A percentile compares a stretch with the other conserved stretches of the same genome.
Conservation (phyloP, 2,888 invertebrate genomes). For the Ommatoiulus sabulosus region DNA sequence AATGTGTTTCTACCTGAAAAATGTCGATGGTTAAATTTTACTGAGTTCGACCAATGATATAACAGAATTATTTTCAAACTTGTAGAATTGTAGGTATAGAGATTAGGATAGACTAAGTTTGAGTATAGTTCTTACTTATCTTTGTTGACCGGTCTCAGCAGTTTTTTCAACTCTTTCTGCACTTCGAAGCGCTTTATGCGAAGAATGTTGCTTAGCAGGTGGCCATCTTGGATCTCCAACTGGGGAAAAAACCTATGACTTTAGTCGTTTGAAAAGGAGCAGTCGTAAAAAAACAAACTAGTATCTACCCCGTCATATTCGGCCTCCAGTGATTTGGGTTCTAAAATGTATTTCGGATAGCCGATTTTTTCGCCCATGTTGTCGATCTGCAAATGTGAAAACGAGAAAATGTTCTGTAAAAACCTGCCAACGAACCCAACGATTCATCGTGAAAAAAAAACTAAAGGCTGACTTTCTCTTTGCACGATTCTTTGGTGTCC, state of each 20-base stretch:
- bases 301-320: constrained; percentile 60
- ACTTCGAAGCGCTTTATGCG: constrained; percentile 81
- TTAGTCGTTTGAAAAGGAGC: neutral
- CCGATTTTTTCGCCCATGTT: constrained; percentile 60
- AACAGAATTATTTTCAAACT: neutral
- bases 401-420: constrained; percentile 18
- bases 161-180: constrained; percentile 77
- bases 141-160: constrained; percentile 81
- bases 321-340: constrained; percentile 56
- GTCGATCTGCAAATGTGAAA: constrained; percentile 62
- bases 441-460: neutral
- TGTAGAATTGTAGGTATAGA: no score
- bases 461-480: constrained; percentile 60
- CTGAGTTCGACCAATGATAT: neutral
- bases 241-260: constrained; percentile 61
- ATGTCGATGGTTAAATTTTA: no score
- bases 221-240: constrained; percentile 77
- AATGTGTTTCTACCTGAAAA: no score
- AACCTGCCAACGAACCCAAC: neutral
- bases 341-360: constrained; percentile 59
- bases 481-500: constrained; percentile 58
- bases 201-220: constrained; percentile 85
- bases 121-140: constrained; percentile 68
- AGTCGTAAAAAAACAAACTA: neutral
- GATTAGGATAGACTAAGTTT: no score